phyloP scores from a whole-genome alignment of 2,888 invertebrate species.

The Tuberolachnus salignus region DNA sequence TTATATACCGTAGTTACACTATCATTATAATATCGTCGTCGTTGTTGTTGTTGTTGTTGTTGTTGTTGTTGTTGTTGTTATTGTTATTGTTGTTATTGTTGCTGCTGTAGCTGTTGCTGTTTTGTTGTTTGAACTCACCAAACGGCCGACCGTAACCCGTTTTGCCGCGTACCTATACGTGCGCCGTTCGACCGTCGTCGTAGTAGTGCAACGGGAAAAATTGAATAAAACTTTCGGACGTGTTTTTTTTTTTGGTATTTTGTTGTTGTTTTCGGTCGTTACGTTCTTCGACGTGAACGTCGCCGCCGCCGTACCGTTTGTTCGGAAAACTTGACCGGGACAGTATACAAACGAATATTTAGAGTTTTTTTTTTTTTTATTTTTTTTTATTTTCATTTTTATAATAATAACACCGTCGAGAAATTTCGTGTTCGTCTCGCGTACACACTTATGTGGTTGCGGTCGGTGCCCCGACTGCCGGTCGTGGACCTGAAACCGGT shows the following conservation, averaged over 20 bases:
- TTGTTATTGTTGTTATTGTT: neutral
- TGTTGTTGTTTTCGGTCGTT: neutral
- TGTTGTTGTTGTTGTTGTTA: neutral
- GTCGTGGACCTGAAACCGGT: slow-evolving; percentile 49
- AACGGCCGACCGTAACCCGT: no score
- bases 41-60: no score
- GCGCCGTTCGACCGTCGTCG: no score
- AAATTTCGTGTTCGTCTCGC: slow-evolving; percentile 14
- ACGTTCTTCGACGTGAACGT: neutral
- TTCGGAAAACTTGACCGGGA: neutral
- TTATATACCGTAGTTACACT: no score
- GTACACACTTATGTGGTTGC: slow-evolving; percentile 37
- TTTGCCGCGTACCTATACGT: no score
- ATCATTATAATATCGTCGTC: neutral
- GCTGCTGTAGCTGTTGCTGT: no score
- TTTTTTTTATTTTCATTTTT: neutral
- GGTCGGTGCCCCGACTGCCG: slow-evolving; percentile 28
- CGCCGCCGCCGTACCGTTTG: neutral
- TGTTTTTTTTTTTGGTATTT: neutral
- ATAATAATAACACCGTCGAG: neutral
- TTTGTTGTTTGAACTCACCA: no score
- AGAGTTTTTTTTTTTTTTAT: neutral
- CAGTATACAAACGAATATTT: neutral
- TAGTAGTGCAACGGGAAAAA: no score
- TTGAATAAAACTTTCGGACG: neutral